Base-by-base conservation (phyloP, 2,797 vertebrate genomes). In the Urocyon cinereoargenteus region DNA sequence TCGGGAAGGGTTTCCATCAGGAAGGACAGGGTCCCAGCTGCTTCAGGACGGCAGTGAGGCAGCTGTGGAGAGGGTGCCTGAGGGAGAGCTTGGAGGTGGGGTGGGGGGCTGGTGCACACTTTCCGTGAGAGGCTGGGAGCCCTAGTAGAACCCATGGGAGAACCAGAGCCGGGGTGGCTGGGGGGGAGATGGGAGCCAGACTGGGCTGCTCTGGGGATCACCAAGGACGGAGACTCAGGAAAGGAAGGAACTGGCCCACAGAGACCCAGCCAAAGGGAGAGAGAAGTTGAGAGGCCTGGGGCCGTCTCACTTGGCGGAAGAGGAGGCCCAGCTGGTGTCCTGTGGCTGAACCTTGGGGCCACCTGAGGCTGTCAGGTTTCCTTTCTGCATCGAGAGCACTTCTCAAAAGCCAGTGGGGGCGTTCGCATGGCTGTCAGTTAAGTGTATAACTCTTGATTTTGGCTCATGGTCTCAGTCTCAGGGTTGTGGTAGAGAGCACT, bases 271-370 rank as follows among this genome's bases (percentile, higher is more conserved):
- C 26, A 9, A 73, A 61, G 24, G 28, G 24, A 73, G 14, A 19
- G 49, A 21, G 40, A 16, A 34, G 13, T 3, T 9, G 51, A 4
- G 11, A n/a, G 9, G n/a, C 31, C 10, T 24, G 1, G 0, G 28
- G 55, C n/a, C 16, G 0, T 31, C 78, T 61, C 36, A 9, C 49
- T 19, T 36, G 31, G 24, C 13, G 16, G 40, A 61, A 19, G 15
- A 55, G 28, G 53, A 21, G 9, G 2, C 51, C 89, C 40, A 4
- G 70, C 7, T 21, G 61, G 2, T 6, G 0, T 51, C 90, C 79
- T 68, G 28, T 1, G 6, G 31, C 45, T 40, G 28, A 21, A 59
- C 49, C 40, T 7, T 11, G 36, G 12, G 26, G 59, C 83, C 24
- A 45, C 70, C 6, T 24, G 79, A 40, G n/a, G 78, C 22, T 7